Percentiles rank a stretch among this genome's conserved stretches.
phyloP scores from a whole-genome alignment of 2,113 vertebrate genomes.

The Microcebus tavaratra region DNA sequence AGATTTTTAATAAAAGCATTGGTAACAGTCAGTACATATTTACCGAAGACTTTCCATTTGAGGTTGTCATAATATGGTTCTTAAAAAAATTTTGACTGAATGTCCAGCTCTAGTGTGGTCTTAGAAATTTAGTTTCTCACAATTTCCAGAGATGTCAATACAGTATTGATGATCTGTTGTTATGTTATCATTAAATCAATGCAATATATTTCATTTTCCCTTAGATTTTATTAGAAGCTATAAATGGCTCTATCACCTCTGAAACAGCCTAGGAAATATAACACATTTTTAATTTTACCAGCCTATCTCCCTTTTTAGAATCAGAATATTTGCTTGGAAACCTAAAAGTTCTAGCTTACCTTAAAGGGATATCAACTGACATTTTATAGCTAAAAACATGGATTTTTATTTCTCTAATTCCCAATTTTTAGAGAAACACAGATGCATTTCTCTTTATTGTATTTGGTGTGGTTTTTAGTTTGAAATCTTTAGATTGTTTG shows the following conservation, averaged over 20 bases:
- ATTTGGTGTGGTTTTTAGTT: background rate
- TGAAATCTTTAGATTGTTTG: background rate
- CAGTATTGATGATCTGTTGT: background rate
- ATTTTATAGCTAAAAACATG: background rate
- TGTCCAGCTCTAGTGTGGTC: background rate
- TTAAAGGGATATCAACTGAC: background rate
- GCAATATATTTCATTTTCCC: background rate
- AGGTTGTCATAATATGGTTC: background rate
- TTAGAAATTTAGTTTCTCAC: background rate
- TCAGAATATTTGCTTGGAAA: background rate
- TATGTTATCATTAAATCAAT: conserved; percentile 59
- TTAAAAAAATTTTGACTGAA: background rate
- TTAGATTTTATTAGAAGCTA: conserved; percentile 50
- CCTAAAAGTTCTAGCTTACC: background rate
- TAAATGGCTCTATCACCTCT: conserved; percentile 55
- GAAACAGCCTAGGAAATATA: conserved; percentile 25
- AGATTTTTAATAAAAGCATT: background rate
- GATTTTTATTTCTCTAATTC: background rate
- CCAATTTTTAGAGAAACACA: background rate
- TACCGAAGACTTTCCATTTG: background rate
- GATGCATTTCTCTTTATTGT: background rate
- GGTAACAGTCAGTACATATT: background rate
- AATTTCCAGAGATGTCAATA: background rate
- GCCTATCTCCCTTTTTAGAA: conserved; percentile 6
- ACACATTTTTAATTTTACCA: conserved; percentile 55